These are phyloP conservation scores for Rhinichthys osculus DNA, from an alignment of 2,797 vertebrate genomes.

Conservation along the genomic window DNA sequence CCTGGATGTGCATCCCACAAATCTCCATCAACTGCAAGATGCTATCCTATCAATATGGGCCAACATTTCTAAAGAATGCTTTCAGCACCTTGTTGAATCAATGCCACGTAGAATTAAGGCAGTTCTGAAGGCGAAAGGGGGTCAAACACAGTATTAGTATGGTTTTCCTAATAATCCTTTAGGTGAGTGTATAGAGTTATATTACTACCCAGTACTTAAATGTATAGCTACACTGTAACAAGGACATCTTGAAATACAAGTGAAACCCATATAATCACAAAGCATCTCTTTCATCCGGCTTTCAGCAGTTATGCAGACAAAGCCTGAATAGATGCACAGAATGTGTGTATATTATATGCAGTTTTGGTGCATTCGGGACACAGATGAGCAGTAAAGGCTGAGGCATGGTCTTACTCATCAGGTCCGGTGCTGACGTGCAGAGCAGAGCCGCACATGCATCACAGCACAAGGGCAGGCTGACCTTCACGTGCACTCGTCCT, in stretches of 20 bases:
- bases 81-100: too few species aligned
- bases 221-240: background rate
- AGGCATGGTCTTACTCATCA: conserved; percentile 63
- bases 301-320: background rate
- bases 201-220: background rate
- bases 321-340: background rate
- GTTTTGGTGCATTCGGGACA: conserved; percentile 24
- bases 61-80: too few species aligned
- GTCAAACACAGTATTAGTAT: too few species aligned
- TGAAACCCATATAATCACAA: background rate
- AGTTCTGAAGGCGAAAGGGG: too few species aligned
- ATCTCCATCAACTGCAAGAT: too few species aligned
- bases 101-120: too few species aligned
- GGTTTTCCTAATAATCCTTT: too few species aligned
- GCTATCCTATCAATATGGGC: too few species aligned
- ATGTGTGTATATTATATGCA: too few species aligned
- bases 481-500: conserved; percentile 74
- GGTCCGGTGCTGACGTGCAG: conserved; percentile 71
- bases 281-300: background rate
- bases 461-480: conserved; percentile 78
- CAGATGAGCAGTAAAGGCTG: conserved; percentile 13
- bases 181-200: too few species aligned
- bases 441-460: conserved; percentile 68
- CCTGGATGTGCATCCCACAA: too few species aligned
- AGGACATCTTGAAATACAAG: background rate